Conservation (phyloP, 2,797 vertebrate genomes). For the Natrix natrix region DNA sequence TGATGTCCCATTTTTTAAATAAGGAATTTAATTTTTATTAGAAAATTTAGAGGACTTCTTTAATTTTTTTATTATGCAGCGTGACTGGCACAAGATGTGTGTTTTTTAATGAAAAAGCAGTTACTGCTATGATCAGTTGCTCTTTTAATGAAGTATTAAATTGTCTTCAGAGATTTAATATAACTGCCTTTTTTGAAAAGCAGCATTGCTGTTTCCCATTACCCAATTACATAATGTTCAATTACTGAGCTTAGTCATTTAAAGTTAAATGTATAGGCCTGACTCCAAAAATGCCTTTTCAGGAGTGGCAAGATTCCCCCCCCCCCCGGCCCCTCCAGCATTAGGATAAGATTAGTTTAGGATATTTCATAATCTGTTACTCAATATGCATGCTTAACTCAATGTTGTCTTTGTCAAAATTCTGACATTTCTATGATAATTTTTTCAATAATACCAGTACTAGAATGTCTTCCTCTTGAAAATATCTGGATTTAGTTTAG, state of each 20-base stretch:
- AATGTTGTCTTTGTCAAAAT: not conserved
- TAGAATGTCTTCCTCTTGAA: not conserved
- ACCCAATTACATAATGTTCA: not conserved
- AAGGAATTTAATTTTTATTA: not conserved
- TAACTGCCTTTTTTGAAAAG: not conserved
- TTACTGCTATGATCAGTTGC: not conserved
- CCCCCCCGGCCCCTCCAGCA: not conserved
- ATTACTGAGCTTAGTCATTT: not conserved
- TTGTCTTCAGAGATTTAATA: not conserved
- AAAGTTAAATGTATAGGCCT: not conserved
- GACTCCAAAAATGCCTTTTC: not conserved
- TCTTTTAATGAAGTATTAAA: not conserved
- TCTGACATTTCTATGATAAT: not conserved
- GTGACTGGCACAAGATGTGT: not conserved
- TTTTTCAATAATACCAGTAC: not conserved
- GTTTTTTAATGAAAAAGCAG: not conserved
- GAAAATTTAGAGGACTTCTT: not conserved
- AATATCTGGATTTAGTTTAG: not conserved
- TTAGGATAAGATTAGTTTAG: not conserved
- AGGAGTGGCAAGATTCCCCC: not conserved
- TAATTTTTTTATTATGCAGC: not conserved
- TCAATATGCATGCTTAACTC: not conserved
- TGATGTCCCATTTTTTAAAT: not conserved
- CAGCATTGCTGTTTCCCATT: not conserved
- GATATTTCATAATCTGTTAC: not conserved